Percentiles rank a stretch among this genome's conserved stretches.
These are phyloP conservation scores for Zaprionus kolodkinae DNA, from an alignment of 1,140 invertebrate species.

Conservation along the genomic window DNA sequence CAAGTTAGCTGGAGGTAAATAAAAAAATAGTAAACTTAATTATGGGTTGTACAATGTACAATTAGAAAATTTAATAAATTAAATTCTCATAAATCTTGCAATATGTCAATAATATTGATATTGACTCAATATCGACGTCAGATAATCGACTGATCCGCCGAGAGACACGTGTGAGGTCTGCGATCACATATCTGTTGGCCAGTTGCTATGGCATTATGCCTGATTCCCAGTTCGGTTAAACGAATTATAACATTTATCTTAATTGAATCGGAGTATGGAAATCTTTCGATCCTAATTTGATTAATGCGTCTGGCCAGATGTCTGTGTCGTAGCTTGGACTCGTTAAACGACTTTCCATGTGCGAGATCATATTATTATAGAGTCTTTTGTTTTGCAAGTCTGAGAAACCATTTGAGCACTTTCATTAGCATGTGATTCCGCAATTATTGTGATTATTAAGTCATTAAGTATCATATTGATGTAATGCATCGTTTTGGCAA, in stretches of 20 bases:
- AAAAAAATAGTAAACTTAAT: slow-evolving; percentile 50
- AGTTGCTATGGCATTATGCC: slow-evolving; percentile 26
- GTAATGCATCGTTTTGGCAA: background rate
- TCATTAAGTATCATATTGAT: background rate
- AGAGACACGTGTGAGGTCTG: slow-evolving; percentile 5
- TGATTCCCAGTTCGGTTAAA: background rate
- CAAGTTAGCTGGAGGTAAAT: slow-evolving; percentile 12
- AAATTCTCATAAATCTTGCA: background rate
- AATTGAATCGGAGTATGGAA: slow-evolving; percentile 55
- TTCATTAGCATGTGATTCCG: slow-evolving; percentile 24
- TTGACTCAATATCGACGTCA: slow-evolving; percentile 15
- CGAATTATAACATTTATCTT: slow-evolving; percentile 54
- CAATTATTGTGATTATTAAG: slow-evolving; percentile 20
- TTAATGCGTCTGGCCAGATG: slow-evolving; percentile 39
- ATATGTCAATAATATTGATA: too few species aligned
- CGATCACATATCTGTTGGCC: background rate
- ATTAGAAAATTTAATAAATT: slow-evolving; percentile 21
- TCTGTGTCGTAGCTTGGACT: background rate
- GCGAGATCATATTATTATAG: background rate
- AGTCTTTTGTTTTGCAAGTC: background rate
- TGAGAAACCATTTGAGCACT: slow-evolving; percentile 7
- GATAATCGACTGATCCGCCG: background rate
- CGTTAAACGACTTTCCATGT: background rate
- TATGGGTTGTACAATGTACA: slow-evolving; percentile 15
- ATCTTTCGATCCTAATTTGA: slow-evolving; percentile 45